These are phyloP conservation scores for Malaclemys terrapin DNA, from an alignment of 2,113 vertebrate genomes.

Conservation along the genomic window DNA sequence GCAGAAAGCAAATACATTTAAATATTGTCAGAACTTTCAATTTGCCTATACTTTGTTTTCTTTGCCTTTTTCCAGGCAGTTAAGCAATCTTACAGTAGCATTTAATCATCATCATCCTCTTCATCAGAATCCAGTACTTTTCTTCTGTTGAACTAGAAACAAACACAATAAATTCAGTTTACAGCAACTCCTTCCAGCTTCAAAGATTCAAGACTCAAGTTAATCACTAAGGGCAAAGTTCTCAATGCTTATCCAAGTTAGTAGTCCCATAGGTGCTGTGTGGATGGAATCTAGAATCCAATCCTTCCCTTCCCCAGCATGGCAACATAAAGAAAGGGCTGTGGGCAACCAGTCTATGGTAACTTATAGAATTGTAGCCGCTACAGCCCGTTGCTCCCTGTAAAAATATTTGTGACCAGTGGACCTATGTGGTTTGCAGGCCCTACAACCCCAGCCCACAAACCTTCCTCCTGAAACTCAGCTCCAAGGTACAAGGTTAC, in stretches of 20 bases:
- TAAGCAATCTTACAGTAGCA: slow-evolving; percentile 48
- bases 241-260: background rate
- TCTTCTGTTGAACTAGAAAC: slow-evolving; percentile 93
- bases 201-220: background rate
- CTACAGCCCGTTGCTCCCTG: background rate
- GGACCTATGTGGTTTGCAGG: background rate
- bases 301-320: background rate
- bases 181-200: background rate
- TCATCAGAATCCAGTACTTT: slow-evolving; percentile 98
- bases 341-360: background rate
- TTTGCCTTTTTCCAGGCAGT: slow-evolving; percentile 35
- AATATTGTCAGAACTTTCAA: slow-evolving; percentile 51
- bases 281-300: background rate
- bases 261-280: background rate
- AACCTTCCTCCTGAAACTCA: background rate
- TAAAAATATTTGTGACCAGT: background rate
- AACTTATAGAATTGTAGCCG: background rate
- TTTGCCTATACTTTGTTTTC: slow-evolving; percentile 32
- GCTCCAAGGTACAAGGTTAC: background rate
- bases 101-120: slow-evolving; percentile 89
- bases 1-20: slow-evolving; percentile 41
- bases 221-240: fast-evolving
- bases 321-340: background rate
- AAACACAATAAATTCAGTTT: background rate
- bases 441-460: background rate